Evolutionary conservation across 1,140 invertebrate genomes (phyloP).

Genomic region (Scaptomyza hsui): DNA sequence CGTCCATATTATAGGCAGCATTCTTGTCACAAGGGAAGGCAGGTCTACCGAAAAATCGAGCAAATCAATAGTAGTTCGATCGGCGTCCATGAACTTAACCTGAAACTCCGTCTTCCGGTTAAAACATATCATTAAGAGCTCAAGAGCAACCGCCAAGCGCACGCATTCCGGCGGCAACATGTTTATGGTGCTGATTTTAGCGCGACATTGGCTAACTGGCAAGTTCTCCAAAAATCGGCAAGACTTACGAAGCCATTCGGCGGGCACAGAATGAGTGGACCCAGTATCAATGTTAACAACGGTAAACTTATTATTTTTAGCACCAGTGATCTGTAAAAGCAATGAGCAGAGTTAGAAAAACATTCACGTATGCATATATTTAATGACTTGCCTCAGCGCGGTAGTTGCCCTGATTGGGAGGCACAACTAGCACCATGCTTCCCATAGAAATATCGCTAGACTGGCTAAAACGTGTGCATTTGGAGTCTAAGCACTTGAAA

Average conservation of each 20-base stretch:
- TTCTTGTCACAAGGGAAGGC: slow-evolving; percentile 36
- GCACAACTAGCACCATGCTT: slow-evolving; percentile 39
- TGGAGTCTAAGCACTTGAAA: slow-evolving; percentile 38
- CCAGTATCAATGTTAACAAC: slow-evolving; percentile 58
- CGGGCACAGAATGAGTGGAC: slow-evolving; percentile 8
- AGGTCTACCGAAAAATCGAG: slow-evolving; percentile 11
- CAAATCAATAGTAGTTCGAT: slow-evolving; percentile 26
- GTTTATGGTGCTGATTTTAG: slow-evolving; percentile 35
- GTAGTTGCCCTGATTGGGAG: slow-evolving; percentile 21
- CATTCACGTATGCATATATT: not conserved
- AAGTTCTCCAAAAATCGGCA: slow-evolving; percentile 55
- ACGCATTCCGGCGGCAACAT: slow-evolving; percentile 42
- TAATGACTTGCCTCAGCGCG: slow-evolving; percentile 42
- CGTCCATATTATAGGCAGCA: slow-evolving; percentile 52
- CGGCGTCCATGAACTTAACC: slow-evolving; percentile 14
- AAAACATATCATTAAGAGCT: slow-evolving; percentile 13
- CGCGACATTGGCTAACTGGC: slow-evolving; percentile 35
- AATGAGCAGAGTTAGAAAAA: not conserved
- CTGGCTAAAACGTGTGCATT: slow-evolving; percentile 33
- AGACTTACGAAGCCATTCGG: slow-evolving; percentile 33
- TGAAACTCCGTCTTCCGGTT: slow-evolving; percentile 1
- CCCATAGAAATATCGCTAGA: slow-evolving; percentile 28
- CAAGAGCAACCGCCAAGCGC: slow-evolving; percentile 10
- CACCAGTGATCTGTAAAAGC: slow-evolving; percentile 20
- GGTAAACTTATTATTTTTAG: not conserved